phyloP scores from a whole-genome alignment of 2,888 invertebrate genomes.

The Drosophila borborema region DNA sequence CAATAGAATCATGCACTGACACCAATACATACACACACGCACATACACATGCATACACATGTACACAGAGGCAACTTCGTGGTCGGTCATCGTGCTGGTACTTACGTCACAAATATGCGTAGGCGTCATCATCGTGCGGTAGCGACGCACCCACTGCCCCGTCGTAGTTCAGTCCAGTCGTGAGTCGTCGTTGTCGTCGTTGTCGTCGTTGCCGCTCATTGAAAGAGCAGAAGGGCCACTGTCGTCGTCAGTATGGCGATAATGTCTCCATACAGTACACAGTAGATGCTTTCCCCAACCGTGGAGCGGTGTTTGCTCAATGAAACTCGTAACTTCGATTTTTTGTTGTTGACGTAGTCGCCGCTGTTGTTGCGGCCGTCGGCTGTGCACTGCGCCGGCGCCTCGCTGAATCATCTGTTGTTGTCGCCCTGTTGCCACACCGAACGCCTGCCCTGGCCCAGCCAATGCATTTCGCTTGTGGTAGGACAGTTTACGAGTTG shows the following conservation, averaged over 20 bases:
- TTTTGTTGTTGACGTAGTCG: constrained; percentile 59
- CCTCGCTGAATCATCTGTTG: constrained; percentile 73
- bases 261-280: constrained; percentile 58
- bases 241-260: constrained; percentile 52
- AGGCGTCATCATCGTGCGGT: constrained; percentile 84
- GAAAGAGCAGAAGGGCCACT: constrained; percentile 46
- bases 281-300: constrained; percentile 68
- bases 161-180: constrained; percentile 23
- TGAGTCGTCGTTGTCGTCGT: constrained; percentile 9
- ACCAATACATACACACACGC: constrained; percentile 14
- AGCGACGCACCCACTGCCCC: constrained; percentile 83
- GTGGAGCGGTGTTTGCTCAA: constrained; percentile 68
- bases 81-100: constrained; percentile 55
- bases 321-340: constrained; percentile 76
- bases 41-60: background rate
- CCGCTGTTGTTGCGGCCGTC: constrained; percentile 38
- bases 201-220: constrained; percentile 19
- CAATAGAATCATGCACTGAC: constrained; percentile 58
- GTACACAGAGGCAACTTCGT: constrained; percentile 37
- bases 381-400: constrained; percentile 55
- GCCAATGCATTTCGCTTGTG: constrained; percentile 78
- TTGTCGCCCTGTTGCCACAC: constrained; percentile 49
- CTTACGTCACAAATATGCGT: constrained; percentile 85
- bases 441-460: constrained; percentile 50
- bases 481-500: constrained; percentile 71